Conservation (phyloP, 2,888 invertebrate species). For the Oligia strigilis region DNA sequence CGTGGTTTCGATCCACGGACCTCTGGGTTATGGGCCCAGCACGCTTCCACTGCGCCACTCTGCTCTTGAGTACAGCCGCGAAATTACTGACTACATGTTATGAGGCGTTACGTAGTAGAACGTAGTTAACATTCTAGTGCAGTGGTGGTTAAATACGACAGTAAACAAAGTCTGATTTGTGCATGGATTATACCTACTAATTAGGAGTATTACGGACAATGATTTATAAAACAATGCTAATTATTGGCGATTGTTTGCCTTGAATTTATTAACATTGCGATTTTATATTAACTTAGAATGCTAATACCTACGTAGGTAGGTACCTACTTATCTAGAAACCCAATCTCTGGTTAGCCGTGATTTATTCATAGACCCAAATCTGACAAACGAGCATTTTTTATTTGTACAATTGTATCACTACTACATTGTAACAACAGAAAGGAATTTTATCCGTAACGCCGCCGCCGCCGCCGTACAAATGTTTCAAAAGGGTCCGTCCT, state of each 20-base stretch:
- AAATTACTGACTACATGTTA: slow-evolving; percentile 49
- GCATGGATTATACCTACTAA: slow-evolving; percentile 35
- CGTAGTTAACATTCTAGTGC: slow-evolving; percentile 1
- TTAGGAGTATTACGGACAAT: slow-evolving; percentile 47
- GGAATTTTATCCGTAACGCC: slow-evolving; percentile 50
- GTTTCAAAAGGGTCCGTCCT: slow-evolving; percentile 65
- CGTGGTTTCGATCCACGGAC: slow-evolving; percentile 97
- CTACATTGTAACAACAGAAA: slow-evolving; percentile 47
- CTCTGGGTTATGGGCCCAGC: slow-evolving; percentile 97
- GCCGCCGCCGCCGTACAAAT: slow-evolving; percentile 33
- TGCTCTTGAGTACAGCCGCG: slow-evolving; percentile 82
- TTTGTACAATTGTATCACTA: neutral
- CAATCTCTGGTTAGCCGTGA: slow-evolving; percentile 4
- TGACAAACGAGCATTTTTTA: neutral
- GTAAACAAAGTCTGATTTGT: slow-evolving; percentile 43
- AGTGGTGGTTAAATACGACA: slow-evolving; percentile 10
- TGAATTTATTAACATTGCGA: slow-evolving; percentile 48
- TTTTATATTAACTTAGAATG: slow-evolving; percentile 32
- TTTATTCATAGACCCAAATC: slow-evolving; percentile 13
- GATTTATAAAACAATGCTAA: slow-evolving; percentile 47
- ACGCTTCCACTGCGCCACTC: slow-evolving; percentile 96
- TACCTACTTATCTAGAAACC: slow-evolving; percentile 8
- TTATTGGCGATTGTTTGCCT: slow-evolving; percentile 44
- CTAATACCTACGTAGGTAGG: slow-evolving; percentile 10
- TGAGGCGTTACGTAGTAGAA: slow-evolving; percentile 9